A percentile compares a stretch with the other conserved stretches of the same genome.
phyloP scores from a whole-genome alignment of 2,797 vertebrate species.

The Lycodopsis pacificus region DNA sequence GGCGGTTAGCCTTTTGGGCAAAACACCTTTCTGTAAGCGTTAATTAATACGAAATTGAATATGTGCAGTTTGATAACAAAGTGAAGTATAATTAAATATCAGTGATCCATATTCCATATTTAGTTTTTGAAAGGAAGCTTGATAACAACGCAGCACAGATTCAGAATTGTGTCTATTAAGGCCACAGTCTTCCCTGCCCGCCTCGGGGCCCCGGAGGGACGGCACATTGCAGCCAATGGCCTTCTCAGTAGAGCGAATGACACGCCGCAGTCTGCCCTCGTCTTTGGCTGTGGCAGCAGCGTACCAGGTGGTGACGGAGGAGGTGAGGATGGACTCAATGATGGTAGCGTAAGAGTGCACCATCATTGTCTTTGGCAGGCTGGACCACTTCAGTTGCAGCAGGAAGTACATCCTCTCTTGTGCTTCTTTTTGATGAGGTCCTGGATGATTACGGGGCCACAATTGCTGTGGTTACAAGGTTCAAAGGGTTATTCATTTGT shows the following conservation, averaged over 20 bases:
- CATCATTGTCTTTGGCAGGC: neutral
- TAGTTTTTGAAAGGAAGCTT: neutral
- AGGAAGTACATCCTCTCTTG: neutral
- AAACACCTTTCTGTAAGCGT: conserved; percentile 21
- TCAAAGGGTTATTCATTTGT: neutral
- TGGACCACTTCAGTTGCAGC: neutral
- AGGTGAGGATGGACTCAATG: neutral
- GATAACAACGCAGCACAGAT: neutral
- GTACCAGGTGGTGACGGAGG: neutral
- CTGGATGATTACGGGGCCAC: neutral
- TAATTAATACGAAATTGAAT: conserved; percentile 2
- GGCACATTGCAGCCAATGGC: conserved; percentile 1
- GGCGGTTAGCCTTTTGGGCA: conserved; percentile 17
- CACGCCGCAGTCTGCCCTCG: neutral
- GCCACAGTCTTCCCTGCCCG: neutral
- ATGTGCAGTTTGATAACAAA: neutral
- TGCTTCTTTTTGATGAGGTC: neutral
- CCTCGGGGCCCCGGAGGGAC: neutral
- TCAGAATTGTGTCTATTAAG: too few relatives aligned
- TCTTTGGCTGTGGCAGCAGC: neutral
- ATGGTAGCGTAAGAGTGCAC: neutral
- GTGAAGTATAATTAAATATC: neutral
- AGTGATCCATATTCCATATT: neutral
- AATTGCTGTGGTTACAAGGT: too few relatives aligned
- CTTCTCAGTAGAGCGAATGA: conserved; percentile 9